Conservation (phyloP, 2,888 invertebrate species). For the Epirrita christyi region DNA sequence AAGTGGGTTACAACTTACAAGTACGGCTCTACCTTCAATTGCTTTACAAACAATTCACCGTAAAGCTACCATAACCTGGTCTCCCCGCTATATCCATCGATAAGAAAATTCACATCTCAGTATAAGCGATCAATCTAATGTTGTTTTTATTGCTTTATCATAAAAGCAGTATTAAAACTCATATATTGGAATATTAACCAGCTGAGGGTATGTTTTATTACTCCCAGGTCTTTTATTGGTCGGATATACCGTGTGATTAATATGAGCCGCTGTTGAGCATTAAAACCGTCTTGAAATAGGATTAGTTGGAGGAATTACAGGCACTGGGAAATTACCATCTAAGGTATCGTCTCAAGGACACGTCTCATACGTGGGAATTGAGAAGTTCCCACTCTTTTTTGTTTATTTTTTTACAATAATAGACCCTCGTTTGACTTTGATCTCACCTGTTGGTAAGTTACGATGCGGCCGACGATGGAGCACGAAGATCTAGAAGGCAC, state of each 20-base stretch:
- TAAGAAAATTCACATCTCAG: constrained; percentile 29
- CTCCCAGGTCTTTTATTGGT: constrained; percentile 15
- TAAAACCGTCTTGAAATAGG: background rate
- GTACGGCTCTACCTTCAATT: constrained; percentile 7
- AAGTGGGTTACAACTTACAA: constrained; percentile 12
- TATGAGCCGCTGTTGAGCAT: background rate
- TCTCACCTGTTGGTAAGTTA: no score
- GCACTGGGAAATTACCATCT: background rate
- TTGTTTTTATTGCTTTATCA: constrained; percentile 54
- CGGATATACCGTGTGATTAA: constrained; percentile 8
- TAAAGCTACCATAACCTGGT: constrained; percentile 8
- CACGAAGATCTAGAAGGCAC: no score
- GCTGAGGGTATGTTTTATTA: constrained; percentile 38
- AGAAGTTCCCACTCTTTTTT: no score
- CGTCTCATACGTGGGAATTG: no score
- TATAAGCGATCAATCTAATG: constrained; percentile 50
- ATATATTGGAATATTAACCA: constrained; percentile 44
- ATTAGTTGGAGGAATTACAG: background rate
- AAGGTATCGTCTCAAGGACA: background rate
- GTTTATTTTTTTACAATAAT: no score
- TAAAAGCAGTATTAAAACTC: constrained; percentile 52
- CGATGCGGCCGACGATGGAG: no score
- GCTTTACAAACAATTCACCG: background rate
- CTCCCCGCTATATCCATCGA: constrained; percentile 8
- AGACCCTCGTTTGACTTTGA: no score